Conservation (phyloP, 2,888 invertebrate species). For the Odontocolon sp. region DNA sequence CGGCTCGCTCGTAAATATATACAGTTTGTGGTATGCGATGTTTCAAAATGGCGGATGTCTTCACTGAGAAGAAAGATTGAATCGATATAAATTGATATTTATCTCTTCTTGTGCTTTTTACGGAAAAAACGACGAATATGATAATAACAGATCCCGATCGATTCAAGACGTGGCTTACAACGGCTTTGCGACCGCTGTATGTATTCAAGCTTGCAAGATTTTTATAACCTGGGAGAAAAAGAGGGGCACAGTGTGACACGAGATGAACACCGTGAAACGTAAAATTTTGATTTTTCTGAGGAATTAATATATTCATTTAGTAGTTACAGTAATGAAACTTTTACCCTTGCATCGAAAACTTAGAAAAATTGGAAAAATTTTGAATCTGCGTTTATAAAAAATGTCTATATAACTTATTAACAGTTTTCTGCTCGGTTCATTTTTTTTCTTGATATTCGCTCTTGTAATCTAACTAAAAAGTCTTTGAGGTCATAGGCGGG, state of each 20-base stretch:
- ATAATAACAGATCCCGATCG: constrained; percentile 96
- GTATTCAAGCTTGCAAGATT: constrained; percentile 82
- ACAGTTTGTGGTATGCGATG: constrained; percentile 49
- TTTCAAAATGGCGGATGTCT: constrained; percentile 78
- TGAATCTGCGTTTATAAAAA: no score
- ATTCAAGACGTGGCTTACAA: constrained; percentile 96
- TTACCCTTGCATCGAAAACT: no score
- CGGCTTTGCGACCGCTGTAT: constrained; percentile 97
- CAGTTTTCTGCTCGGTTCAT: no score
- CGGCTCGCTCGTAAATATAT: background rate
- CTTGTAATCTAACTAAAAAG: no score
- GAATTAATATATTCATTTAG: no score
- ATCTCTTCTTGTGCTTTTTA: constrained; percentile 70
- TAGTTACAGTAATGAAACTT: no score
- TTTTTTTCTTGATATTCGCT: no score
- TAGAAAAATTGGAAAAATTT: no score
- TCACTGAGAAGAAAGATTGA: constrained; percentile 71
- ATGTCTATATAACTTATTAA: no score
- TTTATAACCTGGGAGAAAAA: constrained; percentile 71
- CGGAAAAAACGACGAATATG: constrained; percentile 83
- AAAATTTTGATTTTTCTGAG: no score
- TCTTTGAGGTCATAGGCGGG: no score
- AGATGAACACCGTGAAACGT: constrained; percentile 73
- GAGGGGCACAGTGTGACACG: no score
- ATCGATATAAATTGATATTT: constrained; percentile 64